These are phyloP conservation scores for Macropis europaea DNA, from an alignment of 2,888 invertebrate species.

Conservation along the genomic window DNA sequence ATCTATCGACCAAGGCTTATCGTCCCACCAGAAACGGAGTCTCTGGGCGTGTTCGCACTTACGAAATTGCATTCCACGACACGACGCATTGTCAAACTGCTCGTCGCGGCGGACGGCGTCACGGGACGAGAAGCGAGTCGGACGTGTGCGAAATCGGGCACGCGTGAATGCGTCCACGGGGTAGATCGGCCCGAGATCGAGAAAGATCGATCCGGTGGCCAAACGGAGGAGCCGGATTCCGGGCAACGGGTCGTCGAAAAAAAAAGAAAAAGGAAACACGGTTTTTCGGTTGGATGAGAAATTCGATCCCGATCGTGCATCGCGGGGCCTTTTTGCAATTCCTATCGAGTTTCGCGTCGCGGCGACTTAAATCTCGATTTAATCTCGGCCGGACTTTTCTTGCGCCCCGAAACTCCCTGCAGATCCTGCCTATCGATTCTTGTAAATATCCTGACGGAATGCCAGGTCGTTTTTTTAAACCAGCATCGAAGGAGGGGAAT, in stretches of 20 bases:
- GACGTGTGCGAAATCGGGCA: conserved; percentile 47
- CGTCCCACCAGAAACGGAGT: conserved; percentile 7
- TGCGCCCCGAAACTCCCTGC: conserved; percentile 17
- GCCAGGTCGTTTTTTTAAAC: too few relatives aligned
- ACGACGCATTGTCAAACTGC: conserved; percentile 48
- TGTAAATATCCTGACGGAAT: not conserved
- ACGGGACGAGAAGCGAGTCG: conserved; percentile 35
- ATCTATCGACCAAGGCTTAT: not conserved
- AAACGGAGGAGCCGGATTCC: conserved; percentile 23
- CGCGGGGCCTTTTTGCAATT: conserved; percentile 40
- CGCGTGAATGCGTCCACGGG: conserved; percentile 43
- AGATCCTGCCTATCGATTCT: conserved; percentile 15
- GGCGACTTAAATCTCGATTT: conserved; percentile 36
- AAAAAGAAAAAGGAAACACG: conserved; percentile 24
- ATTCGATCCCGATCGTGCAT: conserved; percentile 52
- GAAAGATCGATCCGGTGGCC: not conserved
- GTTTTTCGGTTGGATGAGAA: conserved; percentile 42
- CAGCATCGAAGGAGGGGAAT: too few relatives aligned
- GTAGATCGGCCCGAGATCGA: not conserved
- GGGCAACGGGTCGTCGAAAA: conserved; percentile 26
- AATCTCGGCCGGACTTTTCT: conserved; percentile 38
- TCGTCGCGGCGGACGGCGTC: not conserved
- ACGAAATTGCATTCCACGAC: conserved; percentile 48
- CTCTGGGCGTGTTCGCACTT: conserved; percentile 51
- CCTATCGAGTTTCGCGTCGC: conserved; percentile 58